Percentiles rank a stretch among this genome's conserved stretches.
Evolutionary conservation across 2,888 invertebrate species (phyloP).

Genomic region (Proisotoma minuta): DNA sequence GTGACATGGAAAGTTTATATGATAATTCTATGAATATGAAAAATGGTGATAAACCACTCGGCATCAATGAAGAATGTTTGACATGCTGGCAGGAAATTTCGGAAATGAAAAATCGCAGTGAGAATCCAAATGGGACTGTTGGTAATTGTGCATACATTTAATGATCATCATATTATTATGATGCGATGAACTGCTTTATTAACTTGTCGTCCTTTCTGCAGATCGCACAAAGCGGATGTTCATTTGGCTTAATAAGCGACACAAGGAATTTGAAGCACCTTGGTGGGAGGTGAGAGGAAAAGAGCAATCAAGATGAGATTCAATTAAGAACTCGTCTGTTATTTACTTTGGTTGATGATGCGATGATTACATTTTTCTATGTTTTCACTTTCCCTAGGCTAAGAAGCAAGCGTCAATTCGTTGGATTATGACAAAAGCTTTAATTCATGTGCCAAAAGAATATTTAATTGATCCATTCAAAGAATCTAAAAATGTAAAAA

Average conservation of each 20-base stretch:
- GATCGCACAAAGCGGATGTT: conserved; percentile 46
- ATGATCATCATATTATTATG: no score
- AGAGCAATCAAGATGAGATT: no score
- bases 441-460: conserved; percentile 38
- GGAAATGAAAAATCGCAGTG: conserved; percentile 34
- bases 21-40: conserved; percentile 45
- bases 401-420: conserved; percentile 45
- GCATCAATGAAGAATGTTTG: conserved; percentile 41
- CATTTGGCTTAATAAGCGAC: conserved; percentile 45
- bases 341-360: background rate
- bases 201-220: background rate
- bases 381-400: conserved; percentile 23
- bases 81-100: conserved; percentile 45
- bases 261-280: conserved; percentile 44
- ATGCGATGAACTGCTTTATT: background rate
- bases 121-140: conserved; percentile 38
- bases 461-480: conserved; percentile 42
- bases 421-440: conserved; percentile 43
- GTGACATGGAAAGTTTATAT: conserved; percentile 44
- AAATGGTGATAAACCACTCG: conserved; percentile 28
- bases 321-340: background rate
- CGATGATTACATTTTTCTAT: background rate
- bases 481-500: conserved; percentile 40
- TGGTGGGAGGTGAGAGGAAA: conserved; percentile 44
- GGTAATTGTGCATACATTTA: no score